Conservation (phyloP, 2,888 invertebrate species). For the Dioctria linearis region DNA sequence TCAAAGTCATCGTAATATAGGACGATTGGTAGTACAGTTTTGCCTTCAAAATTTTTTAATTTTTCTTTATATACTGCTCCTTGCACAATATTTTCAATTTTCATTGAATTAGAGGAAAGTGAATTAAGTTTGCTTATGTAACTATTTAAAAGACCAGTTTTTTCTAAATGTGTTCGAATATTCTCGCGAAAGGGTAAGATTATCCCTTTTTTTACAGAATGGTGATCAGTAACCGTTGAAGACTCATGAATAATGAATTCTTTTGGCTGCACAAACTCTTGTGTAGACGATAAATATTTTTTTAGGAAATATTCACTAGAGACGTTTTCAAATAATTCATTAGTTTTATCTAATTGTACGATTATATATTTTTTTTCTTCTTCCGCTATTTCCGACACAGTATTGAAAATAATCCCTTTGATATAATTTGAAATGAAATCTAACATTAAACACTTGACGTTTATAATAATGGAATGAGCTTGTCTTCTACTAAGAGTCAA, state of each 20-base stretch:
- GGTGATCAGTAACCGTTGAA: not conserved
- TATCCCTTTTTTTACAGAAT: not conserved
- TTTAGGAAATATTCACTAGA: not conserved
- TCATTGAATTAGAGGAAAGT: not conserved
- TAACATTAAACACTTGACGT: not conserved
- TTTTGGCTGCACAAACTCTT: not conserved
- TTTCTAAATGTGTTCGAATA: not conserved
- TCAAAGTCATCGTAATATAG: too few species aligned
- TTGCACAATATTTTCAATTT: constrained; percentile 7
- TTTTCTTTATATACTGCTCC: constrained; percentile 26
- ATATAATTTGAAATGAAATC: not conserved
- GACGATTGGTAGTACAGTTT: not conserved
- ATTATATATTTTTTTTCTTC: not conserved
- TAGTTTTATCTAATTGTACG: not conserved
- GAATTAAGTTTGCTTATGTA: not conserved
- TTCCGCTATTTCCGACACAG: not conserved
- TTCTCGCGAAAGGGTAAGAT: not conserved
- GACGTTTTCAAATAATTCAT: not conserved
- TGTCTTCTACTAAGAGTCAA: not conserved
- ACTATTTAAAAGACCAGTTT: not conserved
- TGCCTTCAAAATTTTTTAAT: not conserved
- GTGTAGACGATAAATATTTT: not conserved
- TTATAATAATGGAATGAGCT: not conserved
- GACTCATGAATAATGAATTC: not conserved
- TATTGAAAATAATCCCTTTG: not conserved